Evolutionary conservation across 2,888 invertebrate species (phyloP), one percentile per base, ranked within the genome.

Genomic region (Octodonta nipae): DNA sequence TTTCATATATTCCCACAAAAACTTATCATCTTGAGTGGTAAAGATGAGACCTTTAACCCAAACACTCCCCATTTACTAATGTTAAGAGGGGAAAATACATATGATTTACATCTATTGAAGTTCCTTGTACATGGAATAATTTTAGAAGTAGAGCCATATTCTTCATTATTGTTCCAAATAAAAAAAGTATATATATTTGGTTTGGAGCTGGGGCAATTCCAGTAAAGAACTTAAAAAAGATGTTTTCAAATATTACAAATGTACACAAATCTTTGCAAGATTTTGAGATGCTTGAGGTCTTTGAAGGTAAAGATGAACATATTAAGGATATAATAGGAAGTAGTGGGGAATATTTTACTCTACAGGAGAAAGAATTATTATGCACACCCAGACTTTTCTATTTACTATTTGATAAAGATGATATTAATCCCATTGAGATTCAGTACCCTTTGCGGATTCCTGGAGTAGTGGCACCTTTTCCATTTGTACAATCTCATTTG

Each of bases 401-500:
- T 40, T 42, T 50, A 5, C 48, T 47, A 33, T 38, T 37, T 13
- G 42, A 49, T 10, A 42, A 43, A 15, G 51, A 48, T 5, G 16
- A 30, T 15, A 49, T 51, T 38, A 28, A 34, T 29, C 44, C 44
- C 4, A 44, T 42, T 7, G 47, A 49, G 41, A 33, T 50, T 7
- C 43, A 46, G 22, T 45, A 49, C 36, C 40, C 46, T 15, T 37
- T 49, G 26, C 43, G 44, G 13, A 35, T 36, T 28, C 20, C 28
- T 7, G 26, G 34, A 14, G 27, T 35, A 25, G 20, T 37, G n/a
- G 44, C 47, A 13, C 25, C 49, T 13, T 49, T 47, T 40, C 51
- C 51, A 26, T 47, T 51, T 40, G 33, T 50, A 29, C 49, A 51
- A 30, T 42, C 43, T 12, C 50, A 51, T 42, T 41, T 51, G 11